Evolutionary conservation across 2,113 vertebrate species (phyloP), one percentile per base, ranked within the genome.

Genomic region (Perccottus glenii): DNA sequence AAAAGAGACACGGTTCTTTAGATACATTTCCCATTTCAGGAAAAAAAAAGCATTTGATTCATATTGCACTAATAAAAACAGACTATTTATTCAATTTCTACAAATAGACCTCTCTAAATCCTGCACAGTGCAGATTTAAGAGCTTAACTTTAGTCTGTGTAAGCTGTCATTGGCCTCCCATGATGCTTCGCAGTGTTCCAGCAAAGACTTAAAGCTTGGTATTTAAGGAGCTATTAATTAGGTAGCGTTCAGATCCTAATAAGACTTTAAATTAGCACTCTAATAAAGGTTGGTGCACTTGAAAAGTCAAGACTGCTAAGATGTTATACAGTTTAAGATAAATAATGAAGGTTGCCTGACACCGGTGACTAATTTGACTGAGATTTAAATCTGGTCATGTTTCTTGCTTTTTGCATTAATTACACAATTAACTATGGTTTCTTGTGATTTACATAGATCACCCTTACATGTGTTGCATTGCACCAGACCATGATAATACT

Each of bases 161-260:
- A 62, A 49, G 60, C 67, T 70, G 75, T 77, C 65, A 66, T 50
- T 67, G 65, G 47, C 47, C 71, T 75, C 75, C 53, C 61, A 67
- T 56, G 44, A 85, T 67, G 51, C 61, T 60, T 55, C 63, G 49
- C 36, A 80, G 47, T 38, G 51, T 59, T 72, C 40, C 60, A 75
- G 56, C 64, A 73, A 80, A 74, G 69, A 77, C 50, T 77, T 78
- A 79, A 84, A 79, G 83, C 63, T 79, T 80, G 72, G 47, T 58
- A 42, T 74, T 77, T 73, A 83, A 79, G 38, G 67, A 79, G 65
- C 81, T 66, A 70, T 83, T 87, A 81, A 86, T 87, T 83, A 83
- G 58, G 19, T 53, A 48, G 59, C 44, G 68, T 46, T 61, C 52
- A 70, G 33, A 75, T 64, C 55, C 36, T 77, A 83, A 76, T 74